Evolutionary conservation across 35 echinoderm and acorn worm genomes (phyloP).

Genomic region (Chiridota heheva): DNA sequence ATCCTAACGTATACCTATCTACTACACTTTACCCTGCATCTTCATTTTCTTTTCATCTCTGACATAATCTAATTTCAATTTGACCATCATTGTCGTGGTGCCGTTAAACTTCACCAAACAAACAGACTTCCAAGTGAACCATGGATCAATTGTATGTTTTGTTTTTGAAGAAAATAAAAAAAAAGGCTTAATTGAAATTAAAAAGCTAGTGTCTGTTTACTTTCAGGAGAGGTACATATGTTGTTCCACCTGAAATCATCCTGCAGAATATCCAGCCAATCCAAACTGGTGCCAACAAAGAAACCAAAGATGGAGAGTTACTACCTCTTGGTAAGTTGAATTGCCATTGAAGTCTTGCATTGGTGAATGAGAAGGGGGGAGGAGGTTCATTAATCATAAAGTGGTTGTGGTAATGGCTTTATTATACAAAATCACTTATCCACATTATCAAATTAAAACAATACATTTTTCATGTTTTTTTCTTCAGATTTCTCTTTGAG

Average conservation of each 20-base stretch:
- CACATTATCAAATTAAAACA: too few species aligned
- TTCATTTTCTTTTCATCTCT: too few species aligned
- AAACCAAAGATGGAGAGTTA: not conserved
- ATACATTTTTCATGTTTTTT: too few species aligned
- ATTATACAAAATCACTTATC: too few species aligned
- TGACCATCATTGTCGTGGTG: not conserved
- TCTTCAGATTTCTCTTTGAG: too few species aligned
- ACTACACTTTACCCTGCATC: not conserved
- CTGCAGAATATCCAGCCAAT: constrained; percentile 2
- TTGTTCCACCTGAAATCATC: constrained; percentile 51
- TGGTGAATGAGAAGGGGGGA: constrained; percentile 18
- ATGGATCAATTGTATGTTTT: not conserved
- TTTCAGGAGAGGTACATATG: constrained; percentile 61
- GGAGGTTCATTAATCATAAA: constrained; percentile 13
- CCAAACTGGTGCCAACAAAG: not conserved
- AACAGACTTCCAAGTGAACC: not conserved
- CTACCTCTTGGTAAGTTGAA: too few species aligned
- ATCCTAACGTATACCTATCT: not conserved
- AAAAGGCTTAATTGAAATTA: not conserved
- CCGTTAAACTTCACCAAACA: too few species aligned
- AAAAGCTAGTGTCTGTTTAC: not conserved
- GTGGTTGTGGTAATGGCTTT: not conserved
- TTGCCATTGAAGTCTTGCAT: too few species aligned
- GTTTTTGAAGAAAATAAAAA: not conserved
- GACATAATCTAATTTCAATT: too few species aligned